Percentiles rank a stretch among this genome's conserved stretches.
phyloP scores from a whole-genome alignment of 1,140 invertebrate genomes.

The Drosophila ercepeae region DNA sequence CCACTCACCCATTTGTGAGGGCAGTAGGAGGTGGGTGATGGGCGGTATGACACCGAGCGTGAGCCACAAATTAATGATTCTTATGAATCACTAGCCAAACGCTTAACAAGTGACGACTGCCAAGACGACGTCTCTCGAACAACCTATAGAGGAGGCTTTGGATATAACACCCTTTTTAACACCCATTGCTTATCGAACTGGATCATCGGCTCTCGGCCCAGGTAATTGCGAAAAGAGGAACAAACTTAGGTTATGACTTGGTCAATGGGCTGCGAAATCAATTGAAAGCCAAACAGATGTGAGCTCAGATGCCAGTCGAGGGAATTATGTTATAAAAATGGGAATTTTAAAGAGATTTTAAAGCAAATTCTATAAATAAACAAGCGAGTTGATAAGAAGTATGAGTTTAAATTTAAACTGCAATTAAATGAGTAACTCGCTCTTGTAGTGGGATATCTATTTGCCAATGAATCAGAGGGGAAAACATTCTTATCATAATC shows the following conservation, averaged over 20 bases:
- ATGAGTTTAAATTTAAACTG: too few species aligned
- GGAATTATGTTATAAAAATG: slow-evolving; percentile 5
- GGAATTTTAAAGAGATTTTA: not conserved
- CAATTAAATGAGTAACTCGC: not conserved
- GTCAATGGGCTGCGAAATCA: slow-evolving; percentile 31
- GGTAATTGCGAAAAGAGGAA: slow-evolving; percentile 15
- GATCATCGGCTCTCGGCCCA: slow-evolving; percentile 18
- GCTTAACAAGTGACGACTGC: slow-evolving; percentile 61
- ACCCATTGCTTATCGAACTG: slow-evolving; percentile 33
- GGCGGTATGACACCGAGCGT: slow-evolving; percentile 38
- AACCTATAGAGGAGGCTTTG: too few species aligned
- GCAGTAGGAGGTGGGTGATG: slow-evolving; percentile 2
- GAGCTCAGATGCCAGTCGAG: not conserved
- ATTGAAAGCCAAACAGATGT: not conserved
- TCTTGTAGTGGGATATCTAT: not conserved
- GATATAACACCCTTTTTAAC: not conserved
- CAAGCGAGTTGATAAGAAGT: not conserved
- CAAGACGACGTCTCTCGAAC: slow-evolving; percentile 8
- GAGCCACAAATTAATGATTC: slow-evolving; percentile 67
- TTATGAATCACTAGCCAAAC: slow-evolving; percentile 71
- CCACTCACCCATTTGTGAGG: slow-evolving; percentile 29
- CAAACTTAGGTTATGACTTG: slow-evolving; percentile 16
- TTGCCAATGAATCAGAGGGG: not conserved
- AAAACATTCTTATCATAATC: not conserved
- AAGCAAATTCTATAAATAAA: not conserved